Evolutionary conservation across 2,888 invertebrate species (phyloP).

Genomic region (Eristalinus sepulchralis): DNA sequence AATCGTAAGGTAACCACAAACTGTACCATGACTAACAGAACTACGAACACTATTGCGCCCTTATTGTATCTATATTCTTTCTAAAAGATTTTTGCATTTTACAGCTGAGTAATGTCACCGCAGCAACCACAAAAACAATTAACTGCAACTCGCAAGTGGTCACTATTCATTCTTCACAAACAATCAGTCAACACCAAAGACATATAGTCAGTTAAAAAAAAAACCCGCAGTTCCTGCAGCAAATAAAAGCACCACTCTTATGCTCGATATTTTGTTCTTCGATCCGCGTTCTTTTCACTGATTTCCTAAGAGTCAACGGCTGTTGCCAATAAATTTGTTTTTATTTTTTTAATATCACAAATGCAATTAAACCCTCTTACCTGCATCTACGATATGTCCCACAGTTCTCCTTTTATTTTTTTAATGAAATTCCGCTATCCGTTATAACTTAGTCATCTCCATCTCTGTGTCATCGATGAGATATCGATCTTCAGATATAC

Average conservation of each 20-base stretch:
- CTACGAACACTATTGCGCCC: too few species aligned
- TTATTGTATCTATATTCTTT: too few species aligned
- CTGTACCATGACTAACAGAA: too few species aligned
- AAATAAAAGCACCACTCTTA: too few species aligned
- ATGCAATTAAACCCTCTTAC: too few species aligned
- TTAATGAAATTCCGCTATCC: not conserved
- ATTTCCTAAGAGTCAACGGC: too few species aligned
- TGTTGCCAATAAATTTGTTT: too few species aligned
- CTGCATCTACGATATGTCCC: not conserved
- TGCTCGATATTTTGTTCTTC: too few species aligned
- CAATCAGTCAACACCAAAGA: not conserved
- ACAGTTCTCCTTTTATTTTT: not conserved
- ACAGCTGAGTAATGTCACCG: not conserved
- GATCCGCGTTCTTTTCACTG: too few species aligned
- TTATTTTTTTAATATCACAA: too few species aligned
- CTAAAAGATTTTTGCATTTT: too few species aligned
- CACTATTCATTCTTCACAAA: not conserved
- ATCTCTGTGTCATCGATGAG: not conserved
- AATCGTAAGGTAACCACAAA: too few species aligned
- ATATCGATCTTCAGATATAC: not conserved
- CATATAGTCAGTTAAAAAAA: not conserved
- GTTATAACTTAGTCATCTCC: constrained; percentile 10
- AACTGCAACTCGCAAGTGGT: not conserved
- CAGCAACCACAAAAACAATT: not conserved
- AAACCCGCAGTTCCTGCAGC: not conserved